A percentile compares a stretch with the other conserved stretches of the same genome.
Evolutionary conservation across 2,888 invertebrate genomes (phyloP).

Genomic region (Oscheius sp.): DNA sequence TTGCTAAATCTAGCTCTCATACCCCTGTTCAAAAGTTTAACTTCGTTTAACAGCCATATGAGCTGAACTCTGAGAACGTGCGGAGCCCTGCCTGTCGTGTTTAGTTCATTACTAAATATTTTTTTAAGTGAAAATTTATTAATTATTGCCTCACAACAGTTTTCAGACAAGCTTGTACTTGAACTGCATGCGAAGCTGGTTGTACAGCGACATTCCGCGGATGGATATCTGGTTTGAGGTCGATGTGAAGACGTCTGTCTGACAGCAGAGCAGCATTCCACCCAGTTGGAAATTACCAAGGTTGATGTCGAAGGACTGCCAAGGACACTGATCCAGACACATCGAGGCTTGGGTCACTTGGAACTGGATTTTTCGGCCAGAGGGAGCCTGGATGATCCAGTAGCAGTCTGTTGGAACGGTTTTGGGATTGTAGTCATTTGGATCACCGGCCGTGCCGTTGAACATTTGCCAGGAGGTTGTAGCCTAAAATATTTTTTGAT

Average conservation of each 20-base stretch:
- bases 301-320: slow-evolving; percentile 31
- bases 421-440: slow-evolving; percentile 40
- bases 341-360: slow-evolving; percentile 16
- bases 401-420: slow-evolving; percentile 41
- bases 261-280: slow-evolving; percentile 32
- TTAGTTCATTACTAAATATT: too few species aligned
- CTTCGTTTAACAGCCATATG: too few species aligned
- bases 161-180: slow-evolving; percentile 4
- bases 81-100: too few species aligned
- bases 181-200: slow-evolving; percentile 16
- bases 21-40: too few species aligned
- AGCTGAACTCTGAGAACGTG: too few species aligned
- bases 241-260: slow-evolving; percentile 1
- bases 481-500: slow-evolving; percentile 23
- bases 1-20: too few species aligned
- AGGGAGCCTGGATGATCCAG: slow-evolving; percentile 43
- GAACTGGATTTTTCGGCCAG: slow-evolving; percentile 24
- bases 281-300: slow-evolving; percentile 16
- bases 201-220: slow-evolving; percentile 13
- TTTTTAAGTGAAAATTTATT: too few species aligned
- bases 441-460: slow-evolving; percentile 44
- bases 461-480: slow-evolving; percentile 43
- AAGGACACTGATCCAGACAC: slow-evolving; percentile 25
- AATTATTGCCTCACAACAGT: too few species aligned
- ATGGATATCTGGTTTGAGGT: slow-evolving; percentile 12